Percentiles rank a stretch among this genome's conserved stretches.
These are phyloP conservation scores for Caenorhabditis sulstoni DNA, from an alignment of 2,888 invertebrate genomes.

Conservation along the genomic window DNA sequence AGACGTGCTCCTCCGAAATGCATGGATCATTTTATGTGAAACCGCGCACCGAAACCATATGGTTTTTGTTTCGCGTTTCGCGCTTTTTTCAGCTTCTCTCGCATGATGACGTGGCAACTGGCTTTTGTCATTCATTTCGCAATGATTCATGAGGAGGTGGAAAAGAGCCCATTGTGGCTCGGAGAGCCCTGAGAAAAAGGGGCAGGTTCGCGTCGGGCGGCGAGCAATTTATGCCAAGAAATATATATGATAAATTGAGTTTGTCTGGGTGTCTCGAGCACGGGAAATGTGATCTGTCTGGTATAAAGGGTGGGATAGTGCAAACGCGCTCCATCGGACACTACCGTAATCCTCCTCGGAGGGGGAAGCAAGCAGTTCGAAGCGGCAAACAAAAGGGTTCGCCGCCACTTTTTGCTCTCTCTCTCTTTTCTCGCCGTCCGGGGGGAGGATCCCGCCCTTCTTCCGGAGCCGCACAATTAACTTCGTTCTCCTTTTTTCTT, in stretches of 20 bases:
- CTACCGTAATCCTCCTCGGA: neutral
- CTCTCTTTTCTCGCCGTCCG: too few relatives aligned
- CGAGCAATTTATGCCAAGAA: too few relatives aligned
- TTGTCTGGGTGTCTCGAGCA: neutral
- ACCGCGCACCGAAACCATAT: constrained; percentile 27
- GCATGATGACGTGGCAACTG: constrained; percentile 17
- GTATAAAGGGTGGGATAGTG: too few relatives aligned
- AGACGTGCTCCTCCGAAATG: constrained; percentile 45
- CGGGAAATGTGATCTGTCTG: neutral
- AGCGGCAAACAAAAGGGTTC: neutral
- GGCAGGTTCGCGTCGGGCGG: too few relatives aligned
- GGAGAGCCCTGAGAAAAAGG: neutral
- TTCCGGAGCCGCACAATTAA: constrained; percentile 1
- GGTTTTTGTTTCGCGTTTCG: constrained; percentile 32
- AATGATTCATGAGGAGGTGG: neutral
- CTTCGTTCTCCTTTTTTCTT: constrained; percentile 4
- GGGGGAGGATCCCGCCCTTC: neutral
- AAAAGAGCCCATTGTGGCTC: neutral
- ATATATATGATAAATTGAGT: neutral
- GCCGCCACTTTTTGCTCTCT: constrained; percentile 5
- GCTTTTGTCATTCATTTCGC: too few relatives aligned
- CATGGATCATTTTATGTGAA: constrained; percentile 49
- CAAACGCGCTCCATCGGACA: too few relatives aligned
- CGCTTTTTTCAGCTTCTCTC: neutral
- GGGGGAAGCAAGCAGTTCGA: neutral